phyloP scores from a whole-genome alignment of 2,888 invertebrate genomes.

The Andricus quercusramuli region DNA sequence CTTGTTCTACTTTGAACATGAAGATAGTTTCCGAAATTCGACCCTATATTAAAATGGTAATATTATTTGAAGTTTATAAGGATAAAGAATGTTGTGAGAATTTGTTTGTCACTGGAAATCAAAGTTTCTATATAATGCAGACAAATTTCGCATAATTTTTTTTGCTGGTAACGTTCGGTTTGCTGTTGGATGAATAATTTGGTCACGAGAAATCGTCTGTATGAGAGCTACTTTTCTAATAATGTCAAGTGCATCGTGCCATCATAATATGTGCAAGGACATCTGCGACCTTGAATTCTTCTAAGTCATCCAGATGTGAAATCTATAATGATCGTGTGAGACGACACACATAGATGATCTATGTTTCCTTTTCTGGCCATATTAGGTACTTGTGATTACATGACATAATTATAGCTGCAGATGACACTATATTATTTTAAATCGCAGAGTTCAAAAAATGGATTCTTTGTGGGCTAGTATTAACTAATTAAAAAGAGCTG shows the following conservation, averaged over 20 bases:
- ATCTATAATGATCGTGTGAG: neutral
- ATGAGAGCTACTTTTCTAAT: conserved; percentile 34
- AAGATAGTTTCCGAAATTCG: no score
- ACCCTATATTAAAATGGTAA: no score
- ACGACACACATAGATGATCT: neutral
- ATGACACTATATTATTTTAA: no score
- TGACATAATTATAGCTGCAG: neutral
- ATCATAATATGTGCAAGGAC: conserved; percentile 7
- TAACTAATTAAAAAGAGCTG: neutral
- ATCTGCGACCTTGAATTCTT: conserved; percentile 19
- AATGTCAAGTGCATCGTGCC: conserved; percentile 34
- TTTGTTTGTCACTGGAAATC: neutral
- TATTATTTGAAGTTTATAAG: neutral
- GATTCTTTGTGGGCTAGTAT: neutral
- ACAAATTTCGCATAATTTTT: neutral
- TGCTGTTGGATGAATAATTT: conserved; percentile 22
- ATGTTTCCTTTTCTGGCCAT: neutral
- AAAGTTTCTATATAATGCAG: neutral
- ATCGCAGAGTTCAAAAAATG: no score
- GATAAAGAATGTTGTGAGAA: neutral
- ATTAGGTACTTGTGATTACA: conserved; percentile 3
- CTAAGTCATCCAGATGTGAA: neutral
- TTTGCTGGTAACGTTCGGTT: conserved; percentile 14
- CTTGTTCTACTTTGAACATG: no score
- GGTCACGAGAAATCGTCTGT: conserved; percentile 26